Conservation (phyloP, 1,140 invertebrate species). For the Anoplophora glabripennis region DNA sequence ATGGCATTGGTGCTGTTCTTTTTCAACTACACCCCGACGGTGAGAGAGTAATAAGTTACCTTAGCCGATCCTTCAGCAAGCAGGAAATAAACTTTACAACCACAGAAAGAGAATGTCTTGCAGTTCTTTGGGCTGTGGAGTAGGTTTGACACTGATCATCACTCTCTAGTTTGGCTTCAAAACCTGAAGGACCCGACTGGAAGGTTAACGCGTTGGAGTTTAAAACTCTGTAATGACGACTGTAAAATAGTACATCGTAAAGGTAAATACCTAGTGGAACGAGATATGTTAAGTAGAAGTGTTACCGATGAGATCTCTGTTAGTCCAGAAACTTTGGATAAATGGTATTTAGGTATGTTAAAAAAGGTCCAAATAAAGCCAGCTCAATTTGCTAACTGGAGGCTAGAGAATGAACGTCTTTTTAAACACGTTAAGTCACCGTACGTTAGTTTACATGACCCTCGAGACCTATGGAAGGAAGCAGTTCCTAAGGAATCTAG, state of each 20-base stretch:
- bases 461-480: slow-evolving; percentile 31
- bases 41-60: slow-evolving; percentile 50
- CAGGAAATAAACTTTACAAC: slow-evolving; percentile 50
- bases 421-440: slow-evolving; percentile 20
- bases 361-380: slow-evolving; percentile 15
- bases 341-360: slow-evolving; percentile 17
- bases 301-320: slow-evolving; percentile 15
- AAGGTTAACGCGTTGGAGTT: slow-evolving; percentile 50
- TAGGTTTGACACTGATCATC: slow-evolving; percentile 52
- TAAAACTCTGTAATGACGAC: slow-evolving; percentile 47
- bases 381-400: slow-evolving; percentile 17
- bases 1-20: slow-evolving; percentile 16
- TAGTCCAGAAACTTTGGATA: not conserved
- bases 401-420: slow-evolving; percentile 14
- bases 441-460: not conserved
- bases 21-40: slow-evolving; percentile 14
- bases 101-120: slow-evolving; percentile 53
- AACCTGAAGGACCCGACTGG: slow-evolving; percentile 48
- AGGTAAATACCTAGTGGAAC: slow-evolving; percentile 32
- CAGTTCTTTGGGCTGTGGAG: slow-evolving; percentile 49
- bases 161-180: slow-evolving; percentile 49
- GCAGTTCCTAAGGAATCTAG: slow-evolving; percentile 28
- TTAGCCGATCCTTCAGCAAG: slow-evolving; percentile 20
- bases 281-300: slow-evolving; percentile 25
- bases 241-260: slow-evolving; percentile 47